Conservation (phyloP, 2,888 invertebrate genomes). For the Cecidostiba fungosa region DNA sequence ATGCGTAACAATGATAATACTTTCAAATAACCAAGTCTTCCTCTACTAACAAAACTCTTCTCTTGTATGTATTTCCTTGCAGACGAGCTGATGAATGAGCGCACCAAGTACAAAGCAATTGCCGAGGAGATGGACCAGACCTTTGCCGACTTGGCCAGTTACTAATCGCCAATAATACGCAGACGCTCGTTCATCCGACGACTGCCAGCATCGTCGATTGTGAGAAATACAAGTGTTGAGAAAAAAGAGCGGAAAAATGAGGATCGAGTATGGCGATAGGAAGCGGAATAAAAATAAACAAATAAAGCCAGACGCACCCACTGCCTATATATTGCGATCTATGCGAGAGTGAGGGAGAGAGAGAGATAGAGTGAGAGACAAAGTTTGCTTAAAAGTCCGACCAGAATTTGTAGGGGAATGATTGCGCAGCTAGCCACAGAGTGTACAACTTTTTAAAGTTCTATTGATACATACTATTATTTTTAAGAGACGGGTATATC, state of each 20-base stretch:
- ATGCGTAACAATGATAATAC: background rate
- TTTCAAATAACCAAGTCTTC: background rate
- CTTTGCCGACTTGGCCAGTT: slow-evolving; percentile 96
- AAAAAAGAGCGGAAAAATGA: background rate
- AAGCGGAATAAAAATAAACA: background rate
- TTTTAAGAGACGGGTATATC: background rate
- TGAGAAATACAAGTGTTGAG: slow-evolving; percentile 22
- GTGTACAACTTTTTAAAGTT: background rate
- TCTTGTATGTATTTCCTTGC: slow-evolving; percentile 78
- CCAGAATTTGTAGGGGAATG: slow-evolving; percentile 32
- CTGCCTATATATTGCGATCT: slow-evolving; percentile 32
- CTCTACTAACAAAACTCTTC: slow-evolving; percentile 43
- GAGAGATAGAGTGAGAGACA: background rate
- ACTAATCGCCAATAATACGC: no score
- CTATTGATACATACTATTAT: background rate
- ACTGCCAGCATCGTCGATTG: no score
- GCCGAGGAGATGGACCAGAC: slow-evolving; percentile 98
- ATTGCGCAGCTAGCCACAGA: slow-evolving; percentile 36
- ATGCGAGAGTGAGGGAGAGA: no score
- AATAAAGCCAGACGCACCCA: slow-evolving; percentile 23
- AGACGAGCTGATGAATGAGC: slow-evolving; percentile 94
- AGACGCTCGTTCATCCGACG: no score
- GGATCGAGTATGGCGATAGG: background rate
- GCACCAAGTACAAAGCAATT: slow-evolving; percentile 98
- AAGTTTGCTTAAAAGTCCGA: slow-evolving; percentile 23